These are phyloP conservation scores for Acipenser oxyrinchus DNA, from an alignment of 2,797 vertebrate genomes.

Conservation along the genomic window DNA sequence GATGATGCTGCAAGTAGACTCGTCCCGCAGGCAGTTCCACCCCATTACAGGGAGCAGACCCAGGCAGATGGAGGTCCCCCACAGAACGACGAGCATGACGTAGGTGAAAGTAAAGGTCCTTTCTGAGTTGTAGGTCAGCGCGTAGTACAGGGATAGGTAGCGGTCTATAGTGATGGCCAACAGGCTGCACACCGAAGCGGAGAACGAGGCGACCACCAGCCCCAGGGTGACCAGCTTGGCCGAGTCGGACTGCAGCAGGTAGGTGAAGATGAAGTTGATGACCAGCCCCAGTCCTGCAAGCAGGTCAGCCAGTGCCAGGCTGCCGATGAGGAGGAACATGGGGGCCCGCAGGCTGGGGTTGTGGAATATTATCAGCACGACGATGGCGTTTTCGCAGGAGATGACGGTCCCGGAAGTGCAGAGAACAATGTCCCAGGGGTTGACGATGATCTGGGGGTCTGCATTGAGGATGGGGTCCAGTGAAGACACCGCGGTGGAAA, in stretches of 20 bases:
- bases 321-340: conserved; percentile 96
- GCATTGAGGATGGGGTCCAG: conserved; percentile 54
- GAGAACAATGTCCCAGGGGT: conserved; percentile 97
- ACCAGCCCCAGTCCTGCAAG: conserved; percentile 90
- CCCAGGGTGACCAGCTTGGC: conserved; percentile 88
- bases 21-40: conserved; percentile 91
- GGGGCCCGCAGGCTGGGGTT: conserved; percentile 88
- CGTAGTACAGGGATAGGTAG: conserved; percentile 95
- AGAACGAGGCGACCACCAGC: conserved; percentile 94
- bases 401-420: conserved; percentile 94
- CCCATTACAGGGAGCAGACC: conserved; percentile 88
- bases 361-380: conserved; percentile 98
- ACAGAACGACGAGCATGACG: conserved; percentile 87
- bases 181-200: conserved; percentile 93
- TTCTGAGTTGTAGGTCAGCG: conserved; percentile 94
- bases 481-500: conserved; percentile 60
- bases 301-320: conserved; percentile 91
- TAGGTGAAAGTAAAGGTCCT: conserved; percentile 93
- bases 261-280: conserved; percentile 90
- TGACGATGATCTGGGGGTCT: conserved; percentile 73
- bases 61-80: conserved; percentile 85
- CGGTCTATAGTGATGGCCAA: conserved; percentile 96
- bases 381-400: conserved; percentile 91
- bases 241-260: conserved; percentile 85
- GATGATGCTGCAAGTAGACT: conserved; percentile 90